Percentiles rank a stretch among this genome's conserved stretches.
These are phyloP conservation scores for Palythoa heliodiscus DNA, from an alignment of 92 coral and sea anemone species.

Conservation along the genomic window DNA sequence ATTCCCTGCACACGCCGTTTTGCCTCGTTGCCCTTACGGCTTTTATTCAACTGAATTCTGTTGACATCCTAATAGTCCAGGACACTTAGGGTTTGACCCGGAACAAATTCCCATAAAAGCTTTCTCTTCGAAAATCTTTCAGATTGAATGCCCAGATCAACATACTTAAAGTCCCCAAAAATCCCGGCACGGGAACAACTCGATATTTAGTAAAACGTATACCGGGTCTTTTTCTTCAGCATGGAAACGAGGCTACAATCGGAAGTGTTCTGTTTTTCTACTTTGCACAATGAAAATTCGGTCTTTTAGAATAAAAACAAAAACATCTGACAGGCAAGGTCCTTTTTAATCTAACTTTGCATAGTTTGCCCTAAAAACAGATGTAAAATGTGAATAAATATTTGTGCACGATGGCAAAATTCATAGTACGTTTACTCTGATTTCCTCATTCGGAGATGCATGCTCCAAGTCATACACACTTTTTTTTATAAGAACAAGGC, in stretches of 20 bases:
- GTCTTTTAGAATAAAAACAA: slow-evolving; percentile 11
- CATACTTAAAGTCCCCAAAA: slow-evolving; percentile 20
- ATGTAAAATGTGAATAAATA: neutral
- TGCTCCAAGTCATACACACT: neutral
- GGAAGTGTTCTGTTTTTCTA: slow-evolving; percentile 3
- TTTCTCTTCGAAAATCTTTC: slow-evolving; percentile 16
- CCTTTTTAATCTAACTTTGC: slow-evolving; percentile 9
- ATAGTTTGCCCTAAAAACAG: slow-evolving; percentile 5
- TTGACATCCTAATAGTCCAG: too few species aligned
- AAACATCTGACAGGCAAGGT: neutral
- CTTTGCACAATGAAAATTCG: neutral
- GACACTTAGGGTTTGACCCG: slow-evolving; percentile 8
- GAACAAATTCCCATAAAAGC: slow-evolving; percentile 12
- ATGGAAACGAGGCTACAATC: slow-evolving; percentile 22
- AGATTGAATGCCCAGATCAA: slow-evolving; percentile 2
- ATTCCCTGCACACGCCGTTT: too few species aligned
- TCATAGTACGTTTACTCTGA: slow-evolving; percentile 17
- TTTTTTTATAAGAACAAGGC: too few species aligned
- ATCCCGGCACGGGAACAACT: slow-evolving; percentile 17
- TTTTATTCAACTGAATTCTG: too few species aligned
- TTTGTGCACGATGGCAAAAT: slow-evolving; percentile 12
- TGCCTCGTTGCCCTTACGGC: too few species aligned
- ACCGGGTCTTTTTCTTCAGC: neutral
- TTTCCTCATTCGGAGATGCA: slow-evolving; percentile 18
- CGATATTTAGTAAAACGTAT: slow-evolving; percentile 8